These are phyloP conservation scores for Nemopilema nomurai DNA, from an alignment of 30 jellyfish, hydroid and myxozoan genomes.

Conservation along the genomic window DNA sequence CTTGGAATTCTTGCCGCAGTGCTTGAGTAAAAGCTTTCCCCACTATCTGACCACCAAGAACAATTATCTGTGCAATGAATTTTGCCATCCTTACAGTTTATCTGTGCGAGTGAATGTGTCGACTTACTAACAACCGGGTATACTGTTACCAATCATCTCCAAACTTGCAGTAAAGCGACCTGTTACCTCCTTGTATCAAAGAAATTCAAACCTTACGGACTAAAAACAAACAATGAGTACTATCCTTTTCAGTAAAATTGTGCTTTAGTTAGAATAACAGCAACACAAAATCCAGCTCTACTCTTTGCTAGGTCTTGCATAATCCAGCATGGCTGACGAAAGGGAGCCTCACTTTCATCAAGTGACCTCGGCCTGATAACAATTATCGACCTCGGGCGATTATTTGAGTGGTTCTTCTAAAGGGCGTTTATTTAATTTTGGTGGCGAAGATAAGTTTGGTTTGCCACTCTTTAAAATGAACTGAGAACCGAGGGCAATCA, in stretches of 20 bases:
- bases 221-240: no score
- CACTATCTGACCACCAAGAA: conserved; percentile 86
- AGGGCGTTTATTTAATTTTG: no score
- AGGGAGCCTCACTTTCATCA: background rate
- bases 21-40: conserved; percentile 93
- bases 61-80: conserved; percentile 85
- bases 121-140: background rate
- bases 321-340: background rate
- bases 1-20: conserved; percentile 78
- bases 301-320: no score
- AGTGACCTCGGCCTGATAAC: no score
- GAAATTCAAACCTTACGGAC: no score
- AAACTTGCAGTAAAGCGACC: background rate
- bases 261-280: no score
- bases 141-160: background rate
- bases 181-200: background rate
- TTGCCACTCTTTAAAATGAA: no score
- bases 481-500: no score
- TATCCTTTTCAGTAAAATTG: background rate
- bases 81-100: conserved; percentile 54
- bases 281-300: no score
- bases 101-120: background rate
- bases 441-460: no score
- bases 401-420: no score
- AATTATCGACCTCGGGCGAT: no score